Evolutionary conservation across 2,888 invertebrate genomes (phyloP), one percentile per base, ranked within the genome.

Genomic region (Drosophila robusta): DNA sequence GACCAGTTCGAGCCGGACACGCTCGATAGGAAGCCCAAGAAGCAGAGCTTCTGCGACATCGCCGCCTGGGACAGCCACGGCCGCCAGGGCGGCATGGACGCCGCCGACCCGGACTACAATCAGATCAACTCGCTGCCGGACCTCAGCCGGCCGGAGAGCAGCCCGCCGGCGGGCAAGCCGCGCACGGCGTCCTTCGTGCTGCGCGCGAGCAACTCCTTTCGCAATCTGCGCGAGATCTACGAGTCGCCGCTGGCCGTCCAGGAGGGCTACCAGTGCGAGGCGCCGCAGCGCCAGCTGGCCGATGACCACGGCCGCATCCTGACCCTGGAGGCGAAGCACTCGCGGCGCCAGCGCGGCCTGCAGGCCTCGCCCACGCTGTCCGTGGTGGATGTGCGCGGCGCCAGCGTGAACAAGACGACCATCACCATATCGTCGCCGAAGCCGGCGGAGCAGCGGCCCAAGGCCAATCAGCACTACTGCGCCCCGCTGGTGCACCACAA

Each of bases 1-100:
- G 96, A 96, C 81, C 95, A 95, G 57, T 97, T 96, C 83, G 97
- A 97, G 90, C 97, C 97, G 0, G 97, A 97, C 77, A 97, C 97
- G 0, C 93, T 97, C 60, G 97, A 97, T 87, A 93, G 97, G 26
- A 97, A 97, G 89, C 95, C 95, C 44, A 94, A 93, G 90, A 94
- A 94, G 78, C 90, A 93, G 44, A 93, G 93, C 70, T 91, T 93
- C 70, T 93, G 93, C 41, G 92, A 92, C 64, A 90, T 92, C 7
- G 92, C 90, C 54, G 93, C 93, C 14, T 94, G 93, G 89, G 91
- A 93, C 2, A 75, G 52, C 6, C 94, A 94, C 0, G 70, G 75
- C 9, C 73, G 64, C 1, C 75, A 75, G 38, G 38, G 47, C 47
- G 69, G 44, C 44, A 54, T 82, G 79, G 88, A 89, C 67, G 36